Evolutionary conservation across 2,797 vertebrate genomes (phyloP).

Genomic region (Spheniscus humboldti): DNA sequence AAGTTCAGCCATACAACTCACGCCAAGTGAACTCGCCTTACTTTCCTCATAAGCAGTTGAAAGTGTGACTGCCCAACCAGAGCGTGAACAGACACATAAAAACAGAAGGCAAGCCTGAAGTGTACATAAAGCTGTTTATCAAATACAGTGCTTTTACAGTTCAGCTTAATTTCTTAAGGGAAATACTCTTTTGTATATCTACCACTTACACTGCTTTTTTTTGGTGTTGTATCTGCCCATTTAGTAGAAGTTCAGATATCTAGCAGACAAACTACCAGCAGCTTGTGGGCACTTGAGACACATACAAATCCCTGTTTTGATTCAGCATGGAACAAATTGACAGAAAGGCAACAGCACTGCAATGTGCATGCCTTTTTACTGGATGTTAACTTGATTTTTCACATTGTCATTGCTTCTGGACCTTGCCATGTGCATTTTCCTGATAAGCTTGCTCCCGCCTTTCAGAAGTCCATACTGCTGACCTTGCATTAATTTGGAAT

Average conservation of each 20-base stretch:
- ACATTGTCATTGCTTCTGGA: conserved; percentile 16
- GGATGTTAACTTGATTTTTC: conserved; percentile 32
- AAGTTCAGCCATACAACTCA: not conserved
- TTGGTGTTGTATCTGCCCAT: not conserved
- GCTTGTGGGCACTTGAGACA: not conserved
- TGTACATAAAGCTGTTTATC: not conserved
- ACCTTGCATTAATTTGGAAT: conserved; percentile 65
- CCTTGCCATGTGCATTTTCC: conserved; percentile 32
- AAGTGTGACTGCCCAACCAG: not conserved
- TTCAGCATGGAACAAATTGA: not conserved
- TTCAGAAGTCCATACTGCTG: conserved; percentile 31
- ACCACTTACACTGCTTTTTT: not conserved
- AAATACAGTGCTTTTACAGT: not conserved
- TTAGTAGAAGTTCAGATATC: not conserved
- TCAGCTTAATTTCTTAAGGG: not conserved
- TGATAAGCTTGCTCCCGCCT: conserved; percentile 52
- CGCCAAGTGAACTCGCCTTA: accelerated
- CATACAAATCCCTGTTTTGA: not conserved
- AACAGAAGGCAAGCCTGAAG: not conserved
- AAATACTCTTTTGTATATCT: not conserved
- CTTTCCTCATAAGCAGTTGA: not conserved
- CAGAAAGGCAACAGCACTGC: not conserved
- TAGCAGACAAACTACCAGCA: not conserved
- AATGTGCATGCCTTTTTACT: not conserved
- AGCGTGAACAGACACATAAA: not conserved